Percentiles rank a stretch among this genome's conserved stretches.
These are phyloP conservation scores for Clarias laeviceps DNA, from an alignment of 2,797 vertebrate species.

Conservation along the genomic window DNA sequence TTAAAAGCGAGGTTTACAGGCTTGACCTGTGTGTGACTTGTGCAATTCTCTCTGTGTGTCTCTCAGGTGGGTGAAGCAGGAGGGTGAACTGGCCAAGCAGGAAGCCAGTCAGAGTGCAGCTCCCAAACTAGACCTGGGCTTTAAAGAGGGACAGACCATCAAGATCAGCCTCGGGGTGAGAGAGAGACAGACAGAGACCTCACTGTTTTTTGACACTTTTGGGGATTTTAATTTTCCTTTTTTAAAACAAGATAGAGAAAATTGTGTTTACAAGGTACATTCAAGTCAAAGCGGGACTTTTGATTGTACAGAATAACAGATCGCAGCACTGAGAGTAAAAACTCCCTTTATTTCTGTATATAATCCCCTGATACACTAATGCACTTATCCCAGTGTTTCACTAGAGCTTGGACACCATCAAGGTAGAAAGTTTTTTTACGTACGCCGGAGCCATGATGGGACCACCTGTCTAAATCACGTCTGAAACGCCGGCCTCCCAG, in stretches of 20 bases:
- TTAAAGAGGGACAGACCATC: constrained; percentile 98
- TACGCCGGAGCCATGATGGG: too few relatives aligned
- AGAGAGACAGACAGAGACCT: not conserved
- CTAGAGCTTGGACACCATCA: too few relatives aligned
- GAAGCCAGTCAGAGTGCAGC: constrained; percentile 77
- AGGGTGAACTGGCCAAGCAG: constrained; percentile 86
- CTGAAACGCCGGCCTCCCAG: too few relatives aligned
- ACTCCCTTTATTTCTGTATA: too few relatives aligned
- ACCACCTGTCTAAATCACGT: too few relatives aligned
- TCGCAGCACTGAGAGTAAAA: too few relatives aligned
- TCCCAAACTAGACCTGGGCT: constrained; percentile 91
- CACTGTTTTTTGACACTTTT: not conserved
- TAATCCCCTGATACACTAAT: too few relatives aligned
- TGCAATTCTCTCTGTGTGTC: not conserved
- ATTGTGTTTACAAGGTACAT: too few relatives aligned
- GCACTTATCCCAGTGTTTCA: too few relatives aligned
- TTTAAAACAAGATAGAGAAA: not conserved
- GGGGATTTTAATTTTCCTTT: not conserved
- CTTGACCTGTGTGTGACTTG: not conserved
- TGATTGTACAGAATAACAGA: too few relatives aligned
- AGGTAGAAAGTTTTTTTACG: too few relatives aligned
- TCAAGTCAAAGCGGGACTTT: too few relatives aligned
- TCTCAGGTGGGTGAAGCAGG: constrained; percentile 93
- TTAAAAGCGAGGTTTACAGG: not conserved
- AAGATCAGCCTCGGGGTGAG: constrained; percentile 95